These are phyloP conservation scores for Antheraea assamensis DNA, from an alignment of 2,888 invertebrate genomes.

Conservation along the genomic window DNA sequence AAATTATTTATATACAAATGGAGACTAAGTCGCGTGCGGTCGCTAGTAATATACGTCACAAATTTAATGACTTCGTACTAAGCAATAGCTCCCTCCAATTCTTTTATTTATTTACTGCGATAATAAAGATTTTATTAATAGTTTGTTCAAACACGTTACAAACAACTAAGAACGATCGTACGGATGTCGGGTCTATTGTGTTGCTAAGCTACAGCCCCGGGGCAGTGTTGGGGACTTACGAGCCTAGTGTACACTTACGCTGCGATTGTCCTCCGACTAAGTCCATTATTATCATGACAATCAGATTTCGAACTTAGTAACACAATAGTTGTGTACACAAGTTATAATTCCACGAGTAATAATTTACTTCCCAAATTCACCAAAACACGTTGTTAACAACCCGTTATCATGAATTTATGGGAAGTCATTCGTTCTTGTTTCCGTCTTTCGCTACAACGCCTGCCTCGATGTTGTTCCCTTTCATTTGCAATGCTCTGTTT, in stretches of 20 bases:
- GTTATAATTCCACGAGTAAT: not conserved
- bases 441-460: not conserved
- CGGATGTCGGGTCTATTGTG: no score
- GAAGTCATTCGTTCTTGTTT: slow-evolving; percentile 14
- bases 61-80: no score
- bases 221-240: no score
- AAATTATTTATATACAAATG: no score
- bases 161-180: no score
- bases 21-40: no score
- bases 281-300: not conserved
- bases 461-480: not conserved
- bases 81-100: no score
- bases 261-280: not conserved
- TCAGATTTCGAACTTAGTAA: not conserved
- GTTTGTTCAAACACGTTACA: no score
- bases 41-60: no score
- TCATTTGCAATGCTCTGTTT: not conserved
- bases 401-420: slow-evolving; percentile 15
- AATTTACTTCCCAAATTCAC: slow-evolving; percentile 9
- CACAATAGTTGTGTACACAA: not conserved
- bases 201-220: no score
- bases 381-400: slow-evolving; percentile 11
- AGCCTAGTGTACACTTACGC: not conserved
- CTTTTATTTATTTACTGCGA: no score
- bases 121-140: no score